These are phyloP conservation scores for Drosophila insularis DNA, from an alignment of 1,140 invertebrate species.

Conservation along the genomic window DNA sequence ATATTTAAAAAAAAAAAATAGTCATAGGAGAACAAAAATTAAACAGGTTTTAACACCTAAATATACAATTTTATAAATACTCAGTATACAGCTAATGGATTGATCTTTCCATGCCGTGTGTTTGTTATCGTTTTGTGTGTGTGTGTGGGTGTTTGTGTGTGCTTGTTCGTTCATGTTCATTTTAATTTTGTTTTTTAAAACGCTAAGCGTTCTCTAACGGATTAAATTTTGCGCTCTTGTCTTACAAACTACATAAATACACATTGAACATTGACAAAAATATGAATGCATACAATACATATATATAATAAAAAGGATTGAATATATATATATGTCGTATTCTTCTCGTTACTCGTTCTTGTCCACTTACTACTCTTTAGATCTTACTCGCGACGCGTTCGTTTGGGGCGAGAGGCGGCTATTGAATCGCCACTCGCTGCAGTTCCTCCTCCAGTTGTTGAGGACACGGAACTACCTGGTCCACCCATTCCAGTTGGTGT, in stretches of 20 bases:
- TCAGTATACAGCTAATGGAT: constrained; percentile 1
- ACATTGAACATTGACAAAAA: constrained; percentile 78
- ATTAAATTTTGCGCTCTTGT: constrained; percentile 39
- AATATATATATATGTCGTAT: constrained; percentile 34
- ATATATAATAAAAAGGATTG: constrained; percentile 32
- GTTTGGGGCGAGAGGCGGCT: constrained; percentile 68
- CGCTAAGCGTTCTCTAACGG: constrained; percentile 78
- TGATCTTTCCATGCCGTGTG: background rate
- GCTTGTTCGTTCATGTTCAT: constrained; percentile 25
- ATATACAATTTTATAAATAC: constrained; percentile 11
- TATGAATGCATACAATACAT: constrained; percentile 56
- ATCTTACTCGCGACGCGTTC: constrained; percentile 67
- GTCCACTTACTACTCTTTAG: too few relatives aligned
- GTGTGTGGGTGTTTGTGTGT: constrained; percentile 27
- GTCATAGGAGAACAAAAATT: background rate
- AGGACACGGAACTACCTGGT: constrained; percentile 21
- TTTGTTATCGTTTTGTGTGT: background rate
- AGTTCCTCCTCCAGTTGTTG: constrained; percentile 27
- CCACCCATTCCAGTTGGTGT: constrained; percentile 11
- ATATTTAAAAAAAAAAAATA: background rate
- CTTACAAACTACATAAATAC: constrained; percentile 80
- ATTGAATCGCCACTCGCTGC: constrained; percentile 49
- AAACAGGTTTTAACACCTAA: constrained; percentile 4
- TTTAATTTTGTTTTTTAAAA: constrained; percentile 60
- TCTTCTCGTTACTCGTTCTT: constrained; percentile 57